phyloP scores from a whole-genome alignment of 1,140 invertebrate genomes.

The Drosophila mauritiana region DNA sequence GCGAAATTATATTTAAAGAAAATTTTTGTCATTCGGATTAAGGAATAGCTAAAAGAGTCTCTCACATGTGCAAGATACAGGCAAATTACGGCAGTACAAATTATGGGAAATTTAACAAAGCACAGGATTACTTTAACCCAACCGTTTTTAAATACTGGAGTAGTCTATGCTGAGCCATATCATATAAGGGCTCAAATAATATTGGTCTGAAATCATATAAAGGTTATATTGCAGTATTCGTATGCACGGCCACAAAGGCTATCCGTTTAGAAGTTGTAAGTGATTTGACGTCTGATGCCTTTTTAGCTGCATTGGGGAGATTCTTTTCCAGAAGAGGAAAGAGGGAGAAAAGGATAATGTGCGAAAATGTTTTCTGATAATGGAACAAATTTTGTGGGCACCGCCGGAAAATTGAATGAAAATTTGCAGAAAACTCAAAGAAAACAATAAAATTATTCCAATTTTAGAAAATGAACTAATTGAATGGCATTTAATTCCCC shows the following conservation, averaged over 20 bases:
- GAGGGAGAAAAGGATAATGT: background rate
- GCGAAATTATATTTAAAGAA: background rate
- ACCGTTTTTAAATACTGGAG: background rate
- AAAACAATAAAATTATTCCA: background rate
- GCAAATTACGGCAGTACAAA: background rate
- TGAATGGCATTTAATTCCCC: too few species aligned
- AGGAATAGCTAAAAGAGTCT: background rate
- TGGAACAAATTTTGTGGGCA: background rate
- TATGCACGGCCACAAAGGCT: too few species aligned
- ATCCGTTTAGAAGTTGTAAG: background rate
- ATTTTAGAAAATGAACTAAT: background rate
- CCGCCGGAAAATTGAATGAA: background rate
- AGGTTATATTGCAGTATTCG: too few species aligned
- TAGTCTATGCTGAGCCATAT: too few species aligned
- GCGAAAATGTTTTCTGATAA: background rate
- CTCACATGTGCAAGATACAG: background rate
- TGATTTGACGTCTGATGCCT: background rate
- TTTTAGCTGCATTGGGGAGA: background rate
- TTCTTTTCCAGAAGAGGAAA: background rate
- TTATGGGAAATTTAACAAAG: background rate
- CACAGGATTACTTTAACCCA: too few species aligned
- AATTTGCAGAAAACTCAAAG: background rate
- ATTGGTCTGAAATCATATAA: too few species aligned
- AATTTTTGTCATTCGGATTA: background rate
- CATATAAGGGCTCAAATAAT: too few species aligned